A percentile compares a stretch with the other conserved stretches of the same genome.
Conservation (phyloP, 2,113 vertebrate species). For the Tachysurus vachellii region DNA sequence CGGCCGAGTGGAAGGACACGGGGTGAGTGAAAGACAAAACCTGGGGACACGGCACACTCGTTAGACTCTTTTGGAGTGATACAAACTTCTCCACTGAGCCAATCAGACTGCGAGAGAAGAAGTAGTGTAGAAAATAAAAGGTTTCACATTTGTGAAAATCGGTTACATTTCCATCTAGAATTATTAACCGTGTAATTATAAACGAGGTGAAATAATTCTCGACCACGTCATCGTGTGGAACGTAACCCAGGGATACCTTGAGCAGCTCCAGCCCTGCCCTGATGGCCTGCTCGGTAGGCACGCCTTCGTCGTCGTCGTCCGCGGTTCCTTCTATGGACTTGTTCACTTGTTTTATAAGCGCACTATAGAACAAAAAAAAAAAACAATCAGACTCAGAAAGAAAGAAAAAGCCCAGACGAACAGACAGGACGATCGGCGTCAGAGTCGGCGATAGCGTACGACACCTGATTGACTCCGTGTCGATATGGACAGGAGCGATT, state of each 20-base stretch:
- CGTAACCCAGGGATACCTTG: conserved; percentile 69
- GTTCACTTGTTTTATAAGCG: conserved; percentile 88
- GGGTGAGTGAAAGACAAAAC: conserved; percentile 97
- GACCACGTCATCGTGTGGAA: not conserved
- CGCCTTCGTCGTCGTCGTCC: conserved; percentile 87
- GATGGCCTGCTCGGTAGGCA: conserved; percentile 85
- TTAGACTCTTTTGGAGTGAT: not conserved
- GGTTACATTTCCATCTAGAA: not conserved
- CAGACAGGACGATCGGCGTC: not conserved
- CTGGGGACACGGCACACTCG: conserved; percentile 64
- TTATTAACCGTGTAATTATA: not conserved
- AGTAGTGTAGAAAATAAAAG: not conserved
- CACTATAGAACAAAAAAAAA: conserved; percentile 64
- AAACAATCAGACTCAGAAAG: not conserved
- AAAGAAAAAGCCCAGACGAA: not conserved
- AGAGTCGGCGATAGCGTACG: not conserved
- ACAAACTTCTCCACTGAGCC: not conserved
- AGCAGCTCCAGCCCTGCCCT: conserved; percentile 86
- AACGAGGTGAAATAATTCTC: not conserved
- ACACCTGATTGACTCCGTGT: conserved; percentile 98
- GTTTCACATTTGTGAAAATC: not conserved
- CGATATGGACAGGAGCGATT: conserved; percentile 96
- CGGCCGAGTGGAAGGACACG: conserved; percentile 97
- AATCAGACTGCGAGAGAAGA: not conserved
- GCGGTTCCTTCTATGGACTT: conserved; percentile 88